Evolutionary conservation across 1,140 invertebrate genomes (phyloP).

Genomic region (Adoxophyes honmai): DNA sequence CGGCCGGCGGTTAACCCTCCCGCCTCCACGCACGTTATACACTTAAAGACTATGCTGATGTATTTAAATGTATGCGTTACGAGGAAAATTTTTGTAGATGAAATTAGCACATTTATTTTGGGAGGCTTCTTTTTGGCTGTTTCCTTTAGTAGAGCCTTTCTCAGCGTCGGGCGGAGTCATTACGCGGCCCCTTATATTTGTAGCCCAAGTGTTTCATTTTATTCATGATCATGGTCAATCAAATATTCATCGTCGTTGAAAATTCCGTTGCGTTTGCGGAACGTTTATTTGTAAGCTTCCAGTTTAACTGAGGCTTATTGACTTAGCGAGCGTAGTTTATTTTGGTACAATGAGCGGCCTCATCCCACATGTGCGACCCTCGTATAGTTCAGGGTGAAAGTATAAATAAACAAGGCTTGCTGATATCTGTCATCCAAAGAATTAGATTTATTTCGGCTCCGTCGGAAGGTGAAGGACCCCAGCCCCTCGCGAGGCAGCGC

Average conservation of each 20-base stretch:
- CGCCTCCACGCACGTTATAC: constrained; percentile 31
- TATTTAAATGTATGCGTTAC: constrained; percentile 56
- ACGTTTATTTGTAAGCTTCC: constrained; percentile 15
- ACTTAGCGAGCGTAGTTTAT: constrained; percentile 56
- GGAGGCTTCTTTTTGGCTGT: constrained; percentile 34
- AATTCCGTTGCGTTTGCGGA: neutral
- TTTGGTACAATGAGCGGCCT: constrained; percentile 51
- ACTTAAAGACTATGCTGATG: constrained; percentile 53
- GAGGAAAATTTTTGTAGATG: constrained; percentile 44
- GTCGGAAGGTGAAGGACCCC: constrained; percentile 68
- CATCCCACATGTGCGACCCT: constrained; percentile 61
- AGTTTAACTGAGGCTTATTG: constrained; percentile 37
- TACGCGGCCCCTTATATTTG: constrained; percentile 14
- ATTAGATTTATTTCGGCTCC: constrained; percentile 73
- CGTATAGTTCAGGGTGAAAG: constrained; percentile 50
- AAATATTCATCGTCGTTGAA: constrained; percentile 16
- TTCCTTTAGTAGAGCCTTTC: constrained; percentile 43
- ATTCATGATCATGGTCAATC: constrained; percentile 21
- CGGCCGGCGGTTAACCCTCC: constrained; percentile 21
- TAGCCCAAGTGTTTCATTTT: constrained; percentile 3
- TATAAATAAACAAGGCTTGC: constrained; percentile 75
- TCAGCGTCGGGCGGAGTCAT: constrained; percentile 38
- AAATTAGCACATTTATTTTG: constrained; percentile 59
- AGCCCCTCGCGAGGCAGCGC: constrained; percentile 38
- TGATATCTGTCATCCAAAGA: constrained; percentile 74